phyloP scores from a whole-genome alignment of 2,888 invertebrate species.

The Hemicrepidius hirtus region DNA sequence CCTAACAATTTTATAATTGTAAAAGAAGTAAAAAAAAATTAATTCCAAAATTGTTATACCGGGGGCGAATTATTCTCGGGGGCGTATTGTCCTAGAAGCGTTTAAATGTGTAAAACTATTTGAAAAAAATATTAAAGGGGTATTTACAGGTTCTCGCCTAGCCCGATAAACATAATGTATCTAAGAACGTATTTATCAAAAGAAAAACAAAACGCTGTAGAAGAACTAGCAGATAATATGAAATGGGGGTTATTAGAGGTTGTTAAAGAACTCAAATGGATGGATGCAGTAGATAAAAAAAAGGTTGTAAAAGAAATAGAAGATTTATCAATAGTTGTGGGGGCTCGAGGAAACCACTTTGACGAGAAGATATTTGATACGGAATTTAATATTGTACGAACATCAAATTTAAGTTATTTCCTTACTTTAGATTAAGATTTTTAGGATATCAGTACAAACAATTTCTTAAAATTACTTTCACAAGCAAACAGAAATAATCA shows the following conservation, averaged over 20 bases:
- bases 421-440: neutral
- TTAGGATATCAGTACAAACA: slow-evolving; percentile 8
- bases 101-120: neutral
- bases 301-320: slow-evolving; percentile 14
- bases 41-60: too few relatives aligned
- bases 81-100: too few relatives aligned
- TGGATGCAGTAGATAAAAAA: slow-evolving; percentile 50
- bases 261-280: slow-evolving; percentile 16
- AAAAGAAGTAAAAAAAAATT: too few relatives aligned
- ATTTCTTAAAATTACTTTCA: slow-evolving; percentile 25
- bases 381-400: slow-evolving; percentile 33
- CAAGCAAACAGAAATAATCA: slow-evolving; percentile 21
- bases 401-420: neutral
- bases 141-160: slow-evolving; percentile 46
- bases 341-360: slow-evolving; percentile 35
- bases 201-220: slow-evolving; percentile 11
- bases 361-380: slow-evolving; percentile 47
- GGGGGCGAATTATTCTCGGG: too few relatives aligned
- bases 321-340: slow-evolving; percentile 29
- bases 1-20: too few relatives aligned
- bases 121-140: too few relatives aligned
- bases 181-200: slow-evolving; percentile 57
- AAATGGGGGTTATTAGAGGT: slow-evolving; percentile 23
- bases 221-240: slow-evolving; percentile 31
- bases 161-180: slow-evolving; percentile 62